phyloP scores from a whole-genome alignment of 1,140 invertebrate genomes.

The Zaprionus vittiger region DNA sequence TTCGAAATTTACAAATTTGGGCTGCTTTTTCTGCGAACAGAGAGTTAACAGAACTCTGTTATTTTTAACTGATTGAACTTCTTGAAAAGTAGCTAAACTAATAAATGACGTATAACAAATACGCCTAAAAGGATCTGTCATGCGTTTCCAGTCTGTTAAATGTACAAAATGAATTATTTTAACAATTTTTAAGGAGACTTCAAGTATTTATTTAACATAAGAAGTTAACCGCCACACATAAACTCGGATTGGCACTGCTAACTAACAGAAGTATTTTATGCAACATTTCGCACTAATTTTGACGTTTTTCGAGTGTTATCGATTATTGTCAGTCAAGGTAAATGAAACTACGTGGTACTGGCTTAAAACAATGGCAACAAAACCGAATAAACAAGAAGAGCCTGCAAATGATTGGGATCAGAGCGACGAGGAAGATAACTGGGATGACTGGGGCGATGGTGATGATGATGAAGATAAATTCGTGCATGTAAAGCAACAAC shows the following conservation, averaged over 20 bases:
- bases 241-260: neutral
- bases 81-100: too few relatives aligned
- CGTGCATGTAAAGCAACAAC: constrained; percentile 54
- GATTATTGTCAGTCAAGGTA: neutral
- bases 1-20: too few relatives aligned
- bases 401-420: constrained; percentile 81
- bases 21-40: too few relatives aligned
- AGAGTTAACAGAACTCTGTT: too few relatives aligned
- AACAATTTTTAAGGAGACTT: neutral
- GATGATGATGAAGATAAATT: constrained; percentile 83
- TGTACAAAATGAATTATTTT: too few relatives aligned
- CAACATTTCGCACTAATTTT: constrained; percentile 16
- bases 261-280: neutral
- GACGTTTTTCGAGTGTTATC: neutral
- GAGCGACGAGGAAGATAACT: constrained; percentile 87
- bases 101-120: too few relatives aligned
- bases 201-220: neutral
- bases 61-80: too few relatives aligned
- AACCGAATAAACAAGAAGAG: constrained; percentile 44
- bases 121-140: too few relatives aligned
- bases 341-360: constrained; percentile 58
- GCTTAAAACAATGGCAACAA: constrained; percentile 59
- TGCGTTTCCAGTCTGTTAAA: too few relatives aligned
- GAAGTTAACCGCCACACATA: neutral
- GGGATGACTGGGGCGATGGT: constrained; percentile 86